phyloP scores from a whole-genome alignment of 1,140 invertebrate species.

The Drosophila ananassae region DNA sequence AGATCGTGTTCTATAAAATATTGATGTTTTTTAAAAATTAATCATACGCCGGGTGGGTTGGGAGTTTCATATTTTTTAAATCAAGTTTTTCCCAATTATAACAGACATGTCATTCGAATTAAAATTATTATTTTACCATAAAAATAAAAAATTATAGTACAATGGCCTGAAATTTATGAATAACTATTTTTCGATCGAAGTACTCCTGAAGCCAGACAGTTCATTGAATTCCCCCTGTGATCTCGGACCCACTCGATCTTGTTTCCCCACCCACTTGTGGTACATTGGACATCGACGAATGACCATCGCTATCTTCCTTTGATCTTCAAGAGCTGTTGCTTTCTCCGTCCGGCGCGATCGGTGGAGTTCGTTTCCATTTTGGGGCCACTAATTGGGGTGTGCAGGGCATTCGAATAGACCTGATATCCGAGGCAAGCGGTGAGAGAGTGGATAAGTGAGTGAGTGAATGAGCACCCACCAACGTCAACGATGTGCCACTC shows the following conservation, averaged over 20 bases:
- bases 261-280: constrained; percentile 17
- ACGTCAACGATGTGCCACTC: constrained; percentile 73
- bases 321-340: constrained; percentile 48
- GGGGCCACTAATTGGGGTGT: constrained; percentile 17
- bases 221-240: not conserved
- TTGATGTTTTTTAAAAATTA: not conserved
- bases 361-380: constrained; percentile 6
- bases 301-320: constrained; percentile 58
- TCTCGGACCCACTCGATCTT: constrained; percentile 27
- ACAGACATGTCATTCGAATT: no score
- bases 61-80: not conserved
- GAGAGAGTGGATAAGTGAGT: constrained; percentile 22
- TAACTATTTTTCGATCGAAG: not conserved
- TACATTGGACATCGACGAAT: constrained; percentile 39
- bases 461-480: constrained; percentile 53
- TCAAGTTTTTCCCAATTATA: no score
- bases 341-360: not conserved
- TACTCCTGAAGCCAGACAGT: not conserved
- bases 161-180: not conserved
- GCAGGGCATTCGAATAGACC: constrained; percentile 43
- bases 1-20: not conserved
- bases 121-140: no score
- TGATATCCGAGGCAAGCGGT: constrained; percentile 32
- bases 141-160: no score
- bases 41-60: not conserved